phyloP scores from a whole-genome alignment of 1,140 invertebrate genomes.

The Aphaenogaster rudis region DNA sequence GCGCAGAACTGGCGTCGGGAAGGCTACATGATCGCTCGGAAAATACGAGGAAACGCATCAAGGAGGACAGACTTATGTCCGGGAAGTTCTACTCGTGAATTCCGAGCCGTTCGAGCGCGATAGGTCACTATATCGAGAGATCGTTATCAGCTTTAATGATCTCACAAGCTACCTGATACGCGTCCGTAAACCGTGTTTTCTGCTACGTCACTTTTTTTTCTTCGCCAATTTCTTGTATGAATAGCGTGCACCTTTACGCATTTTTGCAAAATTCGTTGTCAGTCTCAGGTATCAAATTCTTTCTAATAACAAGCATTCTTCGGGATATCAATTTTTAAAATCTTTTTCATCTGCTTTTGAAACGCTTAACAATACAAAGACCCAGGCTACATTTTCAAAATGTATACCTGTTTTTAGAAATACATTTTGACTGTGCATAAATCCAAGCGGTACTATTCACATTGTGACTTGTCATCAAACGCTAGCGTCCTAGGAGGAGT shows the following conservation, averaged over 20 bases:
- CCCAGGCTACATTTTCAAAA: too few species aligned
- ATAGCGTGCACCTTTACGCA: background rate
- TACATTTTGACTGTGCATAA: too few species aligned
- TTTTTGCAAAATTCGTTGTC: background rate
- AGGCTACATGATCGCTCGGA: background rate
- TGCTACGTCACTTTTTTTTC: background rate
- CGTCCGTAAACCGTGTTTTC: conserved; percentile 14
- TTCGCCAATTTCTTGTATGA: background rate
- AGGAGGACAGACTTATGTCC: conserved; percentile 26
- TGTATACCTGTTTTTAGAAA: too few species aligned
- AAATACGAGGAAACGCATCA: conserved; percentile 40
- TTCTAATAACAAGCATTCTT: too few species aligned
- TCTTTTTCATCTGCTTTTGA: too few species aligned
- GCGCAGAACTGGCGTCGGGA: background rate
- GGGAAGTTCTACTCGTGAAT: conserved; percentile 47
- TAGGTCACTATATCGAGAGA: conserved; percentile 58
- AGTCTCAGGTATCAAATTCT: too few species aligned
- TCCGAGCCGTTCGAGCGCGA: conserved; percentile 55
- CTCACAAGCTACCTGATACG: conserved; percentile 46
- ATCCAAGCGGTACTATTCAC: too few species aligned
- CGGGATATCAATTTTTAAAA: too few species aligned
- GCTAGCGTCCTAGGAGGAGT: too few species aligned
- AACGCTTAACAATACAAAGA: too few species aligned
- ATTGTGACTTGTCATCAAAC: too few species aligned
- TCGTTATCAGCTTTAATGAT: conserved; percentile 63